A percentile compares a stretch with the other conserved stretches of the same genome.
Conservation (phyloP, 1,140 invertebrate genomes). For the Mya arenaria region DNA sequence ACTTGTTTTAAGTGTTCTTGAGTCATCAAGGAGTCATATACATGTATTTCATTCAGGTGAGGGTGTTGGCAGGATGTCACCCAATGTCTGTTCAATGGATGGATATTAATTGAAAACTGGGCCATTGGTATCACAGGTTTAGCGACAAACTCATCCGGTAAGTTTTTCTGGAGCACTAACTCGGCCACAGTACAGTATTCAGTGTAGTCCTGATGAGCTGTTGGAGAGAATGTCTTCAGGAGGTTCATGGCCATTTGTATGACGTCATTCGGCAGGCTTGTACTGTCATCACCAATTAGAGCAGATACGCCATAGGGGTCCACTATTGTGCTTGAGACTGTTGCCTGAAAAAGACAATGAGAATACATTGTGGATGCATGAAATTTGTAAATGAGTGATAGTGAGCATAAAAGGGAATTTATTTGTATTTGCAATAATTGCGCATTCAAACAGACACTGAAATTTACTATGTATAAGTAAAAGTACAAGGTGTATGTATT, state of each 20-base stretch:
- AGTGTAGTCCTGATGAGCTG: background rate
- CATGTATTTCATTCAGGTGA: slow-evolving; percentile 14
- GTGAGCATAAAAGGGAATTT: background rate
- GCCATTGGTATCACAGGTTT: slow-evolving; percentile 16
- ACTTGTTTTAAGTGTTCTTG: slow-evolving; percentile 14
- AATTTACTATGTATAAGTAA: background rate
- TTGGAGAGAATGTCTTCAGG: background rate
- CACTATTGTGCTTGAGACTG: background rate
- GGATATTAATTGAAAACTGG: slow-evolving; percentile 28
- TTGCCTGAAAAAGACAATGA: background rate
- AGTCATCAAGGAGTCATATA: slow-evolving; percentile 32
- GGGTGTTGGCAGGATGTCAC: slow-evolving; percentile 25
- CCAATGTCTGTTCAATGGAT: slow-evolving; percentile 7
- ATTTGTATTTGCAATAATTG: background rate
- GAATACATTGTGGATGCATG: background rate
- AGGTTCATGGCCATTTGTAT: background rate
- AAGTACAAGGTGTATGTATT: background rate
- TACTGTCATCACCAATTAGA: background rate
- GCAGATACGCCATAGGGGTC: background rate
- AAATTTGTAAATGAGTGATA: background rate
- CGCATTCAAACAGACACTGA: background rate
- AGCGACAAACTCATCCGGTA: background rate
- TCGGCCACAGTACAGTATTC: background rate
- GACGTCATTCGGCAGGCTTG: background rate
- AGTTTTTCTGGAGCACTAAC: background rate